These are phyloP conservation scores for Lepidochitona cinerea DNA, from an alignment of 2,888 invertebrate species.

Conservation along the genomic window DNA sequence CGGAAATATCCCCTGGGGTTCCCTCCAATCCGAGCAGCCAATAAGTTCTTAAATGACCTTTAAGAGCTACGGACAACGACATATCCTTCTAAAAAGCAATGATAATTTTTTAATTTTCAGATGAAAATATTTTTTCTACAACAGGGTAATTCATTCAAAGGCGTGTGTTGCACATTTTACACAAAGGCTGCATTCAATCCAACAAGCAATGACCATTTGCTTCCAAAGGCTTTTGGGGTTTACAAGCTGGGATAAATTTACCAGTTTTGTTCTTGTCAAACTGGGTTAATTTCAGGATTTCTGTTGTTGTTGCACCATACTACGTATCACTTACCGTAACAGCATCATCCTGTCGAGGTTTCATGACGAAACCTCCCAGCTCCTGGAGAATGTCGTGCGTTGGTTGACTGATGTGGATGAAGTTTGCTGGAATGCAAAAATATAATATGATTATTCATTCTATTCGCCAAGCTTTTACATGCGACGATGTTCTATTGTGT, in stretches of 20 bases:
- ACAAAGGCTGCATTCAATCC: no score
- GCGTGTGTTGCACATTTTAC: no score
- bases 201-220: no score
- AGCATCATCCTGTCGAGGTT: slow-evolving; percentile 17
- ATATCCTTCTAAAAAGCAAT: neutral
- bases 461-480: neutral
- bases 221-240: no score
- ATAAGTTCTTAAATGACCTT: neutral
- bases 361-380: slow-evolving; percentile 22
- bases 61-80: neutral
- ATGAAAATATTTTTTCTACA: no score
- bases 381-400: slow-evolving; percentile 21
- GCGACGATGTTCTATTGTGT: no score
- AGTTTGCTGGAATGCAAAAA: slow-evolving; percentile 13
- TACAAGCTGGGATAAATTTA: no score
- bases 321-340: neutral
- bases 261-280: no score
- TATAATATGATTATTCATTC: neutral
- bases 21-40: neutral
- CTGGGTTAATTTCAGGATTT: no score
- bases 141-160: no score
- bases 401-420: slow-evolving; percentile 27
- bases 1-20: neutral
- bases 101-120: no score
- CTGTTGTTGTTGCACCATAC: no score